phyloP scores from a whole-genome alignment of 2,113 vertebrate species.

The Tragelaphus scriptus region DNA sequence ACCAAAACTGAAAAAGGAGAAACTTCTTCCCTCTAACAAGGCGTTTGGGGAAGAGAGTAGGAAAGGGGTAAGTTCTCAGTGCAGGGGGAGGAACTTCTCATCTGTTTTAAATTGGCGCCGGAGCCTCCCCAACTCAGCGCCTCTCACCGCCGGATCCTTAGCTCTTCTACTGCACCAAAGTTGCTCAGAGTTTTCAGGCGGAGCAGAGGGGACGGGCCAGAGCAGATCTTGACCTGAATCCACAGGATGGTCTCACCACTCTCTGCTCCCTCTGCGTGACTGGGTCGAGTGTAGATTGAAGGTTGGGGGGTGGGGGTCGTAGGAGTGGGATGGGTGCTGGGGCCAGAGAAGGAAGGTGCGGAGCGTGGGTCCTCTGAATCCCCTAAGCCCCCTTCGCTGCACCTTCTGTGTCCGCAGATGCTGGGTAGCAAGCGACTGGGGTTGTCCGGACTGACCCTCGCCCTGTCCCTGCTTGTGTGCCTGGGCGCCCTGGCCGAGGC shows the following conservation, averaged over 20 bases:
- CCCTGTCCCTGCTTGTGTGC: slow-evolving; percentile 90
- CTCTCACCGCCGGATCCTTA: accelerated
- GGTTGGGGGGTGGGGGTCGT: neutral
- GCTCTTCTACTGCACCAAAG: neutral
- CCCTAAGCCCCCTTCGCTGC: neutral
- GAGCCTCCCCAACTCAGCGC: accelerated
- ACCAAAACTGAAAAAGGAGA: neutral
- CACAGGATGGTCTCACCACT: accelerated
- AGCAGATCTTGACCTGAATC: neutral
- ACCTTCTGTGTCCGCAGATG: slow-evolving; percentile 83
- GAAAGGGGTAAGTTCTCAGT: neutral
- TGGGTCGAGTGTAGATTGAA: neutral
- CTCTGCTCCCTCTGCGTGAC: neutral
- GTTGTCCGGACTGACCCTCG: slow-evolving; percentile 86
- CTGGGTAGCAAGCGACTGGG: slow-evolving; percentile 87
- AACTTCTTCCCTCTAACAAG: neutral
- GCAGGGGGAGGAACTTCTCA: neutral
- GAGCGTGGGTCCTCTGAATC: neutral
- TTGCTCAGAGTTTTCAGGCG: neutral
- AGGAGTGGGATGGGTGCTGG: neutral
- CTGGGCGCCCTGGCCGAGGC: slow-evolving; percentile 90
- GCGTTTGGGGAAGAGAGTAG: neutral
- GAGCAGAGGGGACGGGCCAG: neutral
- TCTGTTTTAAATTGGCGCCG: neutral
- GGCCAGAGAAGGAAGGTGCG: too few species aligned